phyloP scores from a whole-genome alignment of 2,113 vertebrate species.

The Lampris megalopsis region DNA sequence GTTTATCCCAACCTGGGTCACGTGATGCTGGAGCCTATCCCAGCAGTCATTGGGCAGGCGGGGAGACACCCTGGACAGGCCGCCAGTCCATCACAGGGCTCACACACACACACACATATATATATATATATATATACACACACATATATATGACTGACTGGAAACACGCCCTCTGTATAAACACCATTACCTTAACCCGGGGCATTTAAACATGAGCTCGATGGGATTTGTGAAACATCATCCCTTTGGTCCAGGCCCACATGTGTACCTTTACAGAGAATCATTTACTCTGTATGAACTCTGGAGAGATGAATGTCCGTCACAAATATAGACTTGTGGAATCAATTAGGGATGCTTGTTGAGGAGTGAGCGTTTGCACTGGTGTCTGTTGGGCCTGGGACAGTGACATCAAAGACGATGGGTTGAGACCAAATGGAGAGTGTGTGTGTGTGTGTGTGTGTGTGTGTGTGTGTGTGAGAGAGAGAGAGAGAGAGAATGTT shows the following conservation, averaged over 20 bases:
- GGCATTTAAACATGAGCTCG: constrained; percentile 22
- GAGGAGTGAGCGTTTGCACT: constrained; percentile 43
- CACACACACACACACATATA: not conserved
- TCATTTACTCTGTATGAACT: constrained; percentile 36
- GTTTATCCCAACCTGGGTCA: too few relatives aligned
- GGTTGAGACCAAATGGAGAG: constrained; percentile 16
- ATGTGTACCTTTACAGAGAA: constrained; percentile 24
- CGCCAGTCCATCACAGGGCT: too few relatives aligned
- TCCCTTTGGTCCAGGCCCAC: constrained; percentile 10
- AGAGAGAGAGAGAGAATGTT: not conserved
- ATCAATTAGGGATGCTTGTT: constrained; percentile 57
- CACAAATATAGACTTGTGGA: constrained; percentile 47
- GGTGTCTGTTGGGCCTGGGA: constrained; percentile 30
- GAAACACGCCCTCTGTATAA: constrained; percentile 9
- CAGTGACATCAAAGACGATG: constrained; percentile 54
- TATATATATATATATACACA: not conserved
- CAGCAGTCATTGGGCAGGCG: too few relatives aligned
- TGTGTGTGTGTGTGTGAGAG: not conserved
- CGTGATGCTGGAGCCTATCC: too few relatives aligned
- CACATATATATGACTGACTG: constrained; percentile 17
- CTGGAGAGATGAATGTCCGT: constrained; percentile 38
- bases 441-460: constrained; percentile 27
- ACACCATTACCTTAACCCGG: constrained; percentile 3
- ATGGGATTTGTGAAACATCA: constrained; percentile 49
- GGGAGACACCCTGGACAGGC: too few relatives aligned